Evolutionary conservation across 64 coral and sea anemone species (phyloP).

Genomic region (Dendrophyllia cribrosa): DNA sequence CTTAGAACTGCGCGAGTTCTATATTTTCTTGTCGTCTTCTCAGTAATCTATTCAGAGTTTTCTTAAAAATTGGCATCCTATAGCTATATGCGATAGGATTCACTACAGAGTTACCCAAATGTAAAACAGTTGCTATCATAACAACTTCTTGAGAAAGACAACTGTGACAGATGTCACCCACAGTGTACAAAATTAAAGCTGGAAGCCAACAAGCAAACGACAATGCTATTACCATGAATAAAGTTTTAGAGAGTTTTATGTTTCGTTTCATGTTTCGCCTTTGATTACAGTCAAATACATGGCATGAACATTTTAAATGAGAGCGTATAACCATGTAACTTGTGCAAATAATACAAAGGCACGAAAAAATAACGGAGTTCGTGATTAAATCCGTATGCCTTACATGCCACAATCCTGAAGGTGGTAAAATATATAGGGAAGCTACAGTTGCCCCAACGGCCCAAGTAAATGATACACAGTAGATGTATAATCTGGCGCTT

Average conservation of each 20-base stretch:
- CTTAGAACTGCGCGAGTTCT: not conserved
- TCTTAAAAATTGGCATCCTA: not conserved
- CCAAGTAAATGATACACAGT: not conserved
- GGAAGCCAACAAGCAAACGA: slow-evolving; percentile 13
- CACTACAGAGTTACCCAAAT: not conserved
- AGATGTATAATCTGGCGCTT: not conserved
- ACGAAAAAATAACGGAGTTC: not conserved
- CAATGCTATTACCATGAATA: not conserved
- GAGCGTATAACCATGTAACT: not conserved
- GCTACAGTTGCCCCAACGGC: not conserved
- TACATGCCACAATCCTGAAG: not conserved
- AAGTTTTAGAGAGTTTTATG: not conserved
- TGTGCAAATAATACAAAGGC: not conserved
- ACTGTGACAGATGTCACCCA: not conserved
- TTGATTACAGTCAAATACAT: not conserved
- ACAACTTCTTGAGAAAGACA: not conserved
- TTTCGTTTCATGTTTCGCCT: not conserved
- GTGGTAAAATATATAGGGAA: not conserved
- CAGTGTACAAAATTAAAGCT: not conserved
- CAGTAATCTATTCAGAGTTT: not conserved
- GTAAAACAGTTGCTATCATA: not conserved
- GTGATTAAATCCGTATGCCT: not conserved
- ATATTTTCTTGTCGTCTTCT: not conserved
- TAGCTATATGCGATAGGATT: not conserved
- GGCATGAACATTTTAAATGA: not conserved